Evolutionary conservation across 2,797 vertebrate genomes (phyloP).

Genomic region (Myoxocephalus aenaeus): DNA sequence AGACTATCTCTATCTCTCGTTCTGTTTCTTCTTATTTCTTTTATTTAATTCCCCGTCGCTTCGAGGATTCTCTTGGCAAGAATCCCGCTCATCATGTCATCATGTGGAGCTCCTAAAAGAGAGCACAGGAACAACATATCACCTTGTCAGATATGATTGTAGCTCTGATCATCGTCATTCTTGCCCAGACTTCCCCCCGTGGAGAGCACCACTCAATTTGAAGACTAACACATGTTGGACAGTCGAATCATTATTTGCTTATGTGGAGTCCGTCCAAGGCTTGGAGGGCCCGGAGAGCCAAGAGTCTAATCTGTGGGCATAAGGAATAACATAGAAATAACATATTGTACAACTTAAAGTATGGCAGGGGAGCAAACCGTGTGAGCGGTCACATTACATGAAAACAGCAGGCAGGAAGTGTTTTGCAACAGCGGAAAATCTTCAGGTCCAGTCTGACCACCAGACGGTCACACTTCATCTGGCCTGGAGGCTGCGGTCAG

Average conservation of each 20-base stretch:
- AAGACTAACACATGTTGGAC: conserved; percentile 83
- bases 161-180: conserved; percentile 74
- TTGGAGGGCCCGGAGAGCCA: conserved; percentile 71
- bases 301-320: conserved; percentile 79
- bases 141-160: conserved; percentile 80
- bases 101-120: conserved; percentile 65
- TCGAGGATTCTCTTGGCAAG: conserved; percentile 63
- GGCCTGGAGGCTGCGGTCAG: conserved; percentile 79
- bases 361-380: conserved; percentile 76
- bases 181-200: conserved; percentile 72
- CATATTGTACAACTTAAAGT: conserved; percentile 81
- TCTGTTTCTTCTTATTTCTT: conserved; percentile 21
- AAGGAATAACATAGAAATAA: conserved; percentile 77
- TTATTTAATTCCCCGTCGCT: conserved; percentile 45
- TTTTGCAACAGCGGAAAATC: conserved; percentile 85
- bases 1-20: conserved; percentile 13
- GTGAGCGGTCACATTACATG: conserved; percentile 80
- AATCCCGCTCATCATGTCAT: conserved; percentile 66
- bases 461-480: conserved; percentile 85
- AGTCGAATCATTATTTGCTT: conserved; percentile 74
- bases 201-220: conserved; percentile 78
- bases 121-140: conserved; percentile 77
- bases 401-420: conserved; percentile 85
- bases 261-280: conserved; percentile 75
- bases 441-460: conserved; percentile 83